A percentile compares a stretch with the other conserved stretches of the same genome.
Evolutionary conservation across 2,888 invertebrate genomes (phyloP).

Genomic region (Mesopsocus fuscifrons): DNA sequence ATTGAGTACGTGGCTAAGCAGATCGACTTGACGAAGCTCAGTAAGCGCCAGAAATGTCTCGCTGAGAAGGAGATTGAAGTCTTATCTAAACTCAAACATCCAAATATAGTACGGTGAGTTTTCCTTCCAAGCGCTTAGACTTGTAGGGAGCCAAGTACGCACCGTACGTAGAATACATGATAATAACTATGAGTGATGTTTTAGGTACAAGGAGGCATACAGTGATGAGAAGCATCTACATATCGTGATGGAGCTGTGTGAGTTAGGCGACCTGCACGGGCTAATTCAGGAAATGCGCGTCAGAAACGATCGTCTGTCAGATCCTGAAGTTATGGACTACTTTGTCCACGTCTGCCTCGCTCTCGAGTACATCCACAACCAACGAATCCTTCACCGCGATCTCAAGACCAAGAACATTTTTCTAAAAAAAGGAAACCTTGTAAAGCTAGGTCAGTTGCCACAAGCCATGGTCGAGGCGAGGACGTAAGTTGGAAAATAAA

Average conservation of each 20-base stretch:
- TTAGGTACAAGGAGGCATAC: background rate
- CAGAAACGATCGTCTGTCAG: background rate
- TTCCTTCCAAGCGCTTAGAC: no score
- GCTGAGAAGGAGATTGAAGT: constrained; percentile 6
- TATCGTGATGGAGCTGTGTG: constrained; percentile 6
- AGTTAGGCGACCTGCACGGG: constrained; percentile 3
- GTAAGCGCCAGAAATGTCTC: background rate
- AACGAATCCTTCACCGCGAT: constrained; percentile 4
- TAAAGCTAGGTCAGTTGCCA: constrained; percentile 3
- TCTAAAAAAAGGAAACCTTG: constrained; percentile 1
- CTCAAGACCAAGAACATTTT: constrained; percentile 8
- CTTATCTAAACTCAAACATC: constrained; percentile 6
- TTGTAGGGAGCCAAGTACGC: no score
- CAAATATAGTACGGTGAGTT: constrained; percentile 1
- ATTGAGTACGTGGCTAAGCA: constrained; percentile 4
- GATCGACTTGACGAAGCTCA: constrained; percentile 1
- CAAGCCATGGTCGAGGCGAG: no score
- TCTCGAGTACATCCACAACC: constrained; percentile 4
- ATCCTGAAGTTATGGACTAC: constrained; percentile 5
- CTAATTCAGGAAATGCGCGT: constrained; percentile 1
- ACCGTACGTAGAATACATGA: no score
- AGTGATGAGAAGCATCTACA: background rate
- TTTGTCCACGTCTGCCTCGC: constrained; percentile 5
- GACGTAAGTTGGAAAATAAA: no score
- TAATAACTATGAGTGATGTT: no score